Base-by-base conservation (phyloP, 2,113 vertebrate genomes). In the Kryptolebias marmoratus region DNA sequence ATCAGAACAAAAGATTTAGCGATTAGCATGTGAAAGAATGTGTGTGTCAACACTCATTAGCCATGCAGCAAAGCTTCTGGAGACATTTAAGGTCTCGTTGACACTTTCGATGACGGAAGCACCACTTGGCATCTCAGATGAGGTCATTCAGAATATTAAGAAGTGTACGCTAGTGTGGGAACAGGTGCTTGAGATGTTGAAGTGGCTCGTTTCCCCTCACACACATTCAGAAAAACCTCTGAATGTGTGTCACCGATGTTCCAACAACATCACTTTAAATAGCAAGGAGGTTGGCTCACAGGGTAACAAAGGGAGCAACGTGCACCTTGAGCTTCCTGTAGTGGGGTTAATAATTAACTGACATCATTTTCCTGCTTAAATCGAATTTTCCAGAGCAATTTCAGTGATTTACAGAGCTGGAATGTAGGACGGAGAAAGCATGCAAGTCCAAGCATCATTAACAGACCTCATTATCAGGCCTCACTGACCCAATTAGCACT, bases 11-110 rank as follows among this genome's bases (percentile, higher is more conserved):
- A 73, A 49, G 12, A 75, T 62, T 48, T 6, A 64, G 8, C 42
- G 53, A 84, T 91, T 87, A 88, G 80, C 81, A 88, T 83, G 73
- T 81, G 85, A 88, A 82, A 75, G 63, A 77, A 56, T 49, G 63
- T 62, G 58, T 42, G 60, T 81, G 71, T 84, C 76, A 75, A 71
- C 68, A 71, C 62, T 78, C 55, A 84, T 88, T 83, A 88, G 64
- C 57, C 58, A 67, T 81, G 81, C 79, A 56, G 71, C 16, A 0
- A 12, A 63, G 53, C 54, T 65, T 63, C 68, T 63, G 66, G 55
- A 60, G 69, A 76, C 42, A 44, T 77, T 65, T 42, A 65, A 71
- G 73, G 68, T 65, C 52, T 79, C 53, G 45, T 60, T 45, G 32
- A 63, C 58, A 73, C 75, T 75, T 75, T n/a, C 59, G 47, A 82